Conservation (phyloP, 37 sponge, comb jelly and placozoan species). For the Cliona cf. orientalis region DNA sequence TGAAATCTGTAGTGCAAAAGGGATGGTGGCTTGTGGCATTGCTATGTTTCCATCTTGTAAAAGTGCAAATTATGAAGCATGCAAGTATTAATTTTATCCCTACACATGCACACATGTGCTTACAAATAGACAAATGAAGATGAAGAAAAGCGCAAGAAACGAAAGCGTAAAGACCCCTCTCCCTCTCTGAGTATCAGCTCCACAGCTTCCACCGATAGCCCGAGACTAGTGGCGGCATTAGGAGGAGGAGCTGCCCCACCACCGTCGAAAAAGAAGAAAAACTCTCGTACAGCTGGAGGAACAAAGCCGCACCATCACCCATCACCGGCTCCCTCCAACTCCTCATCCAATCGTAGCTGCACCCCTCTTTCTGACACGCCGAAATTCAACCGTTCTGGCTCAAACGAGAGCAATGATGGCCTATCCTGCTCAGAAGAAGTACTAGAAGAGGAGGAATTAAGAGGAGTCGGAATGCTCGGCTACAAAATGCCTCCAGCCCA, state of each 20-base stretch:
- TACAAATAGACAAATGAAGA: too few relatives aligned
- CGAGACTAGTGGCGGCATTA: too few relatives aligned
- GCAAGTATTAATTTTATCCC: too few relatives aligned
- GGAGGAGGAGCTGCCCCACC: too few relatives aligned
- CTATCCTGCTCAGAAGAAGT: too few relatives aligned
- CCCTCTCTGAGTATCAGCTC: neutral
- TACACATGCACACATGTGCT: too few relatives aligned
- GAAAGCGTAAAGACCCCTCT: conserved; percentile 15
- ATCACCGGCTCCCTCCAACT: conserved; percentile 13
- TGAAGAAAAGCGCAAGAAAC: conserved; percentile 1
- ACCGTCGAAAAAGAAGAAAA: conserved; percentile 1
- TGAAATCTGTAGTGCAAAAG: too few relatives aligned
- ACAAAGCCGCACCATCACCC: conserved; percentile 2
- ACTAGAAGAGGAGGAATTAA: conserved; percentile 42
- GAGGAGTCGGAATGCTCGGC: conserved; percentile 80
- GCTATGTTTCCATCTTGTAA: too few relatives aligned
- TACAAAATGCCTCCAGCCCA: conserved; percentile 67
- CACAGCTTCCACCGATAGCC: neutral
- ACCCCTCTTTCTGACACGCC: too few relatives aligned
- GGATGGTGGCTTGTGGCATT: too few relatives aligned
- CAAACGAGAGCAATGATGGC: conserved; percentile 41
- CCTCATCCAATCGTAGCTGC: neutral
- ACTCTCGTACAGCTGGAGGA: too few relatives aligned
- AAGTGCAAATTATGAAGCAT: too few relatives aligned
- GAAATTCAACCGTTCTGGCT: conserved; percentile 34